A percentile compares a stretch with the other conserved stretches of the same genome.
phyloP scores from a whole-genome alignment of 2,888 invertebrate genomes.

The Hemicrepidius hirtus region DNA sequence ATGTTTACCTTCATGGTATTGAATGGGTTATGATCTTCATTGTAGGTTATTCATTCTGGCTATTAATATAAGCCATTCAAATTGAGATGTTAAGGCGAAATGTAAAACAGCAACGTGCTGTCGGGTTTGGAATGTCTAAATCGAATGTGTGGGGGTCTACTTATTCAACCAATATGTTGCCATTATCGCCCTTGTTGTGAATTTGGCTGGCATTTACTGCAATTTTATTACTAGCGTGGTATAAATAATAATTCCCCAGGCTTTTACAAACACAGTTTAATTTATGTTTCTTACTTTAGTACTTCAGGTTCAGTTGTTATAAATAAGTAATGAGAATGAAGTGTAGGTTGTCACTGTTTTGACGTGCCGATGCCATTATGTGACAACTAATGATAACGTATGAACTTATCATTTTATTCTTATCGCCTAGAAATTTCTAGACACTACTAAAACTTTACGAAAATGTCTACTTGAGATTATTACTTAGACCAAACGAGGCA shows the following conservation, averaged over 20 bases:
- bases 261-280: constrained; percentile 17
- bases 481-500: background rate
- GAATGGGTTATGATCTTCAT: no score
- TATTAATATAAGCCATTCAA: no score
- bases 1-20: no score
- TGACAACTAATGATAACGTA: constrained; percentile 19
- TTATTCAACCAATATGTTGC: constrained; percentile 9
- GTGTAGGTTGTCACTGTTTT: constrained; percentile 32
- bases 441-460: background rate
- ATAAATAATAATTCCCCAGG: constrained; percentile 30
- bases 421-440: constrained; percentile 4
- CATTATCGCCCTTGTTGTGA: constrained; percentile 15
- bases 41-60: no score
- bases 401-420: constrained; percentile 15
- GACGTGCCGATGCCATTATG: constrained; percentile 26
- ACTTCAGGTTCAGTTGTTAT: constrained; percentile 2
- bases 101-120: no score
- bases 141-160: background rate
- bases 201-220: constrained; percentile 23
- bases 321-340: constrained; percentile 31
- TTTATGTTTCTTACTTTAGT: constrained; percentile 12
- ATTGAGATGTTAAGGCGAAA: no score
- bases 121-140: no score
- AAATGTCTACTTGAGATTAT: background rate
- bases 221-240: constrained; percentile 22